These are phyloP conservation scores for Drosophila sp. DNA, from an alignment of 1,140 invertebrate genomes.

Conservation along the genomic window DNA sequence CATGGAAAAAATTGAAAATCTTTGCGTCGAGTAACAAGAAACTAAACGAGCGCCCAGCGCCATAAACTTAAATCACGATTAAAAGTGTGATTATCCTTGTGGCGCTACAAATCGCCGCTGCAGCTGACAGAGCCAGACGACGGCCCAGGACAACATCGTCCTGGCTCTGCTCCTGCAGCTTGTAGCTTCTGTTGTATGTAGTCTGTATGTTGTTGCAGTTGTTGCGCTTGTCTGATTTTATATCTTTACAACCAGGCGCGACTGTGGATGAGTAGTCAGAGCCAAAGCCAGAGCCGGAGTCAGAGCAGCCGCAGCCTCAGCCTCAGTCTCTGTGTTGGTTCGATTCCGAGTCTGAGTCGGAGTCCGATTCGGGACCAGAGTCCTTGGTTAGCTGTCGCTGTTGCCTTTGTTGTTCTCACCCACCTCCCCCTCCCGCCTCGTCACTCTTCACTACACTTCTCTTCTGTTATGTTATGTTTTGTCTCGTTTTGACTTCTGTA, in stretches of 20 bases:
- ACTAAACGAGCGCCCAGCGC: conserved; percentile 79
- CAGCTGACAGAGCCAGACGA: conserved; percentile 68
- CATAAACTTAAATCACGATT: conserved; percentile 85
- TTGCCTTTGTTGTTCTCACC: conserved; percentile 32
- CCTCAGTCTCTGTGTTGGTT: no score
- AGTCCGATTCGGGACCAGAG: conserved; percentile 8
- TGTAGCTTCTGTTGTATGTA: conserved; percentile 26
- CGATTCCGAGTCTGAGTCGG: no score
- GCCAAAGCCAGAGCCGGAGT: background rate
- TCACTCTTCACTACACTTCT: no score
- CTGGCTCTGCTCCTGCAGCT: conserved; percentile 26
- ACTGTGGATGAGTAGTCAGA: conserved; percentile 64
- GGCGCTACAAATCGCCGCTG: conserved; percentile 83
- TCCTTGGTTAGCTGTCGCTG: conserved; percentile 22
- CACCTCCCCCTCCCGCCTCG: no score
- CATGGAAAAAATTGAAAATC: conserved; percentile 72
- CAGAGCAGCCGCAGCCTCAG: background rate
- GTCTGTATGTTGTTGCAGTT: conserved; percentile 62
- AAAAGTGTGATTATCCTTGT: conserved; percentile 85
- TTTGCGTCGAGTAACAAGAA: conserved; percentile 67
- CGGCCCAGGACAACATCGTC: conserved; percentile 43
- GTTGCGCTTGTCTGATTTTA: conserved; percentile 79
- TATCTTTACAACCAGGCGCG: conserved; percentile 79
- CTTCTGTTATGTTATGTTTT: conserved; percentile 24
- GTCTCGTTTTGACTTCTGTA: conserved; percentile 58